A percentile compares a stretch with the other conserved stretches of the same genome.
Conservation (phyloP, 2,113 vertebrate species). For the Poeciliopsis retropinna region DNA sequence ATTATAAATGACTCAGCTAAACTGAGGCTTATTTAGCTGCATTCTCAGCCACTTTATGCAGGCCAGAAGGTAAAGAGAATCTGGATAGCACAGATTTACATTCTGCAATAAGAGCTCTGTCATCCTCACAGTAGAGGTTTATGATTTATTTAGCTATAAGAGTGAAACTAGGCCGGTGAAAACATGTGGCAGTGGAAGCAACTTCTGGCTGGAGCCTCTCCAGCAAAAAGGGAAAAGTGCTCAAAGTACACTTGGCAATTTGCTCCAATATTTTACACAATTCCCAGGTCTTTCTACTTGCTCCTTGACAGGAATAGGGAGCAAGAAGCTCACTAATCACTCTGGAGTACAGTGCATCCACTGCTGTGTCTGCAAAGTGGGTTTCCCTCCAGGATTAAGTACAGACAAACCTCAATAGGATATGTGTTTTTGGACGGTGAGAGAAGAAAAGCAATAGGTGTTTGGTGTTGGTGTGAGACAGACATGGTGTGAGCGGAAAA, state of each 20-base stretch:
- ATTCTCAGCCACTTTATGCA: slow-evolving; percentile 4
- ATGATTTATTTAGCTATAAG: slow-evolving; percentile 18
- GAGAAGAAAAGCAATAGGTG: slow-evolving; percentile 2
- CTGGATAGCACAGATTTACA: slow-evolving; percentile 20
- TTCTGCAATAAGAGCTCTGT: slow-evolving; percentile 23
- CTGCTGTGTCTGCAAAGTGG: slow-evolving; percentile 66
- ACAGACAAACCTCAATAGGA: slow-evolving; percentile 55
- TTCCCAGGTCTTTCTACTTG: slow-evolving; percentile 31
- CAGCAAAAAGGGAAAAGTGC: slow-evolving; percentile 21
- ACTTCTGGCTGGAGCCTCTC: slow-evolving; percentile 31
- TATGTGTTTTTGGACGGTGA: slow-evolving; percentile 10
- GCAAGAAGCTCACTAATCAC: slow-evolving; percentile 61
- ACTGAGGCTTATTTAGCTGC: slow-evolving; percentile 27
- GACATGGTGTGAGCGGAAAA: slow-evolving; percentile 5
- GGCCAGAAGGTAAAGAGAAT: slow-evolving; percentile 30
- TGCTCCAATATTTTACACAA: slow-evolving; percentile 41
- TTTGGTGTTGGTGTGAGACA: slow-evolving; percentile 23
- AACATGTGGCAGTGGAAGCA: slow-evolving; percentile 17
- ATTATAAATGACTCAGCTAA: slow-evolving; percentile 13
- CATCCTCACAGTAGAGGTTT: slow-evolving; percentile 27
- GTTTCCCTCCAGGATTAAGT: slow-evolving; percentile 46
- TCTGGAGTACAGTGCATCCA: slow-evolving; percentile 54
- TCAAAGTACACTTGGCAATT: slow-evolving; percentile 48
- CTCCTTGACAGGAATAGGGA: slow-evolving; percentile 31
- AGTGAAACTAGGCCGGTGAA: slow-evolving; percentile 29